A percentile compares a stretch with the other conserved stretches of the same genome.
Evolutionary conservation across 2,113 vertebrate genomes (phyloP).

Genomic region (Stigmatopora nigra): DNA sequence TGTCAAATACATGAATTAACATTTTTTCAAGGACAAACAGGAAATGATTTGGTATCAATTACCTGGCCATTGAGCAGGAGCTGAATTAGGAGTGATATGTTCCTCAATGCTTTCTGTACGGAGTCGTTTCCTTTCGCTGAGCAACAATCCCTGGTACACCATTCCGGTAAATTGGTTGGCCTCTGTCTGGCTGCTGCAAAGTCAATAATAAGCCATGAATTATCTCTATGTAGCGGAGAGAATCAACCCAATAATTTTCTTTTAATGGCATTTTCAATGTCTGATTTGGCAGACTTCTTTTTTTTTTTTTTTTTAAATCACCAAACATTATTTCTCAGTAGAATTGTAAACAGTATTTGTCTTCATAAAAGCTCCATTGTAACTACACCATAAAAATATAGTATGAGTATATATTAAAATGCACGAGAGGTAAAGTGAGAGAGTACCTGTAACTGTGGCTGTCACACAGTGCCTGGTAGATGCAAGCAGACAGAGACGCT

Average conservation of each 20-base stretch:
- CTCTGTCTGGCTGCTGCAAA: constrained; percentile 80
- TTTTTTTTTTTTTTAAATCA: background rate
- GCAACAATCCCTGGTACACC: constrained; percentile 92
- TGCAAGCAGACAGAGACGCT: constrained; percentile 92
- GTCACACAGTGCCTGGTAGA: constrained; percentile 97
- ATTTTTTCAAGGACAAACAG: background rate
- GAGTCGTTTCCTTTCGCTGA: constrained; percentile 88
- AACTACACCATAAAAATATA: background rate
- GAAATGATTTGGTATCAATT: background rate
- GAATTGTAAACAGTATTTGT: background rate
- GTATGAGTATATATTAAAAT: background rate
- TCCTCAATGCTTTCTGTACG: constrained; percentile 97
- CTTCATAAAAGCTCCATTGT: background rate
- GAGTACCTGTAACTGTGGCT: constrained; percentile 97
- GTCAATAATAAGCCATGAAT: constrained; percentile 4
- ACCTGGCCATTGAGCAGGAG: constrained; percentile 96
- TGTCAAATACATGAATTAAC: background rate
- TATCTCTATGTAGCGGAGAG: too few species aligned
- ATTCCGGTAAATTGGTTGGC: constrained; percentile 93
- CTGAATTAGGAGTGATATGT: constrained; percentile 86
- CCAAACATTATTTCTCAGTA: background rate
- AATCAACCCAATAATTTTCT: background rate
- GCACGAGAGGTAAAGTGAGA: background rate
- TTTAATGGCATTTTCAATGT: background rate
- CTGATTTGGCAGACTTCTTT: background rate